Conservation (phyloP, 2,113 vertebrate genomes). For the Labeo catla region DNA sequence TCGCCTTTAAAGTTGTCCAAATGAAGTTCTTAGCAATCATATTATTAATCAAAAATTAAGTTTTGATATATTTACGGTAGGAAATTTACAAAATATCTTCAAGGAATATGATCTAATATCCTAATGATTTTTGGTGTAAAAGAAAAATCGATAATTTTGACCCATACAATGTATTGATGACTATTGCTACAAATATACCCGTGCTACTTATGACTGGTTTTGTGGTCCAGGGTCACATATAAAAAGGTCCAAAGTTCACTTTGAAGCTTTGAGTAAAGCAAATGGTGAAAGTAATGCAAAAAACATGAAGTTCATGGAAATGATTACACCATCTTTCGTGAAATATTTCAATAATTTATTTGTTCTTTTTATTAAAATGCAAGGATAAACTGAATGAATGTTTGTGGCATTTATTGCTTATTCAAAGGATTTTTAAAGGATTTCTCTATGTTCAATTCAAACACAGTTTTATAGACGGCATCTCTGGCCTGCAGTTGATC, state of each 20-base stretch:
- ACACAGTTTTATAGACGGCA: neutral
- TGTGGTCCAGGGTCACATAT: neutral
- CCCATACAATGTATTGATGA: too few relatives aligned
- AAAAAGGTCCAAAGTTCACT: slow-evolving; percentile 2
- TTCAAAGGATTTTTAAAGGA: neutral
- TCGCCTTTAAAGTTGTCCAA: too few relatives aligned
- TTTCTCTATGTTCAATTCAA: neutral
- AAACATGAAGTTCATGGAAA: neutral
- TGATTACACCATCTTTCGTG: neutral
- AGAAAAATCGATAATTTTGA: too few relatives aligned
- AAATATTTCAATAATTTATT: neutral
- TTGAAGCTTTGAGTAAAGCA: neutral
- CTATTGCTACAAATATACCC: too few relatives aligned
- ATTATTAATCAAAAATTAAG: too few relatives aligned
- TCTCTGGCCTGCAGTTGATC: neutral
- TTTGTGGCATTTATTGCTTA: neutral
- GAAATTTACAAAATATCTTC: too few relatives aligned
- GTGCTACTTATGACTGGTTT: too few relatives aligned
- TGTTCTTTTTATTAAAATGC: neutral
- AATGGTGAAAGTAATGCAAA: neutral
- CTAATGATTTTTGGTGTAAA: too few relatives aligned
- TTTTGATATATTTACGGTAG: too few relatives aligned
- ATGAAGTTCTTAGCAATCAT: too few relatives aligned
- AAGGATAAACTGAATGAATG: neutral
- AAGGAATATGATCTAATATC: too few relatives aligned